Evolutionary conservation across 2,888 invertebrate species (phyloP).

Genomic region (Coelinius sp.): DNA sequence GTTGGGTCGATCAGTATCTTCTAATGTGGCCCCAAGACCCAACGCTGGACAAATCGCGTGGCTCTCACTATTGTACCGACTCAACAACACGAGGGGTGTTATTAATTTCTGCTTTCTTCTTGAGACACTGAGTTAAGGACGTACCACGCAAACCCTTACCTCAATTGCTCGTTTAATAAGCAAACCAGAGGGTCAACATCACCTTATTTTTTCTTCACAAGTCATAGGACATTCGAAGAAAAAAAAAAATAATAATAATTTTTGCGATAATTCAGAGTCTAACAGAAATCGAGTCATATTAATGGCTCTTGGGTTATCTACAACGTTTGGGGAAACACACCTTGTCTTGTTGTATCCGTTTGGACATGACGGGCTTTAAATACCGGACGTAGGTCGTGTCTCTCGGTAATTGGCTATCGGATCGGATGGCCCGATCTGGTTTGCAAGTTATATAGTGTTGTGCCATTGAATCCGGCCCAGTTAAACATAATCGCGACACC

Average conservation of each 20-base stretch:
- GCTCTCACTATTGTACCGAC: background rate
- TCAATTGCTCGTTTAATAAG: constrained; percentile 19
- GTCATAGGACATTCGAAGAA: background rate
- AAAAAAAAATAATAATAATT: too few relatives aligned
- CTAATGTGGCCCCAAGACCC: background rate
- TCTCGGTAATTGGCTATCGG: constrained; percentile 64
- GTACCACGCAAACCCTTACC: constrained; percentile 2
- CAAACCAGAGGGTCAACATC: background rate
- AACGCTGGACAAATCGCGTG: background rate
- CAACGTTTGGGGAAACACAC: constrained; percentile 7
- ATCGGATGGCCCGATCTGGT: constrained; percentile 56
- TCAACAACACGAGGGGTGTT: constrained; percentile 10
- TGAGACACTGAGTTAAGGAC: background rate
- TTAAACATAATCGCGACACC: constrained; percentile 63
- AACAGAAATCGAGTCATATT: background rate
- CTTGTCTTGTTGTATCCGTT: constrained; percentile 14
- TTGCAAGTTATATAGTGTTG: constrained; percentile 23
- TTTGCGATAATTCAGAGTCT: background rate
- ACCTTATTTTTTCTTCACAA: background rate
- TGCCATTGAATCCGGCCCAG: constrained; percentile 45
- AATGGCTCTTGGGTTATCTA: background rate
- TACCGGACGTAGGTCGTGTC: constrained; percentile 57
- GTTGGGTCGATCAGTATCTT: constrained; percentile 24
- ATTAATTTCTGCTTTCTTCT: constrained; percentile 1
- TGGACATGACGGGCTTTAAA: constrained; percentile 46